phyloP scores from a whole-genome alignment of 2,888 invertebrate species.

The Idaea straminata region DNA sequence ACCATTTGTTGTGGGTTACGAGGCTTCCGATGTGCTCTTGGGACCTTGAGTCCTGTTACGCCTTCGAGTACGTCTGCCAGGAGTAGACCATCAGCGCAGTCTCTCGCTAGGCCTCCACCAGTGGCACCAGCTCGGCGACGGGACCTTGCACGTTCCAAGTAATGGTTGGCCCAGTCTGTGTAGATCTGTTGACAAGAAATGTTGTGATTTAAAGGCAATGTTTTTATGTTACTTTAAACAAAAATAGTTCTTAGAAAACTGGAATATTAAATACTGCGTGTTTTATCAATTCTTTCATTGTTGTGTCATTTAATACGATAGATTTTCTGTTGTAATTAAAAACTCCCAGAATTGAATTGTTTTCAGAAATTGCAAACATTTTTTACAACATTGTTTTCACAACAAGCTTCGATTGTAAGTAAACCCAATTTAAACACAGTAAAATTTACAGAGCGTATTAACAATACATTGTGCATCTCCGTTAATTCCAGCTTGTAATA shows the following conservation, averaged over 20 bases:
- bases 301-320: neutral
- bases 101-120: conserved; percentile 88
- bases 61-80: conserved; percentile 97
- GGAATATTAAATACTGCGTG: neutral
- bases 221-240: no score
- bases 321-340: neutral
- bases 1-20: conserved; percentile 96
- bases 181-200: conserved; percentile 87
- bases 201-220: neutral
- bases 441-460: conserved; percentile 6
- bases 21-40: conserved; percentile 87
- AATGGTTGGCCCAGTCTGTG: conserved; percentile 99
- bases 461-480: conserved; percentile 8
- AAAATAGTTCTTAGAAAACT: no score
- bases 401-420: neutral
- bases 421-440: neutral
- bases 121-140: conserved; percentile 87
- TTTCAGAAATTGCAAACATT: neutral
- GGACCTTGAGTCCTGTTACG: conserved; percentile 89
- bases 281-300: neutral
- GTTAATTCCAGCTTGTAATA: conserved; percentile 14
- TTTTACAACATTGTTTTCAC: neutral
- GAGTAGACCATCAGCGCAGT: conserved; percentile 95
- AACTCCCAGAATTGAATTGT: neutral
- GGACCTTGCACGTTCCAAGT: conserved; percentile 94